A percentile compares a stretch with the other conserved stretches of the same genome.
phyloP scores from a whole-genome alignment of 1,140 invertebrate species.

The Drosophila subobscura region DNA sequence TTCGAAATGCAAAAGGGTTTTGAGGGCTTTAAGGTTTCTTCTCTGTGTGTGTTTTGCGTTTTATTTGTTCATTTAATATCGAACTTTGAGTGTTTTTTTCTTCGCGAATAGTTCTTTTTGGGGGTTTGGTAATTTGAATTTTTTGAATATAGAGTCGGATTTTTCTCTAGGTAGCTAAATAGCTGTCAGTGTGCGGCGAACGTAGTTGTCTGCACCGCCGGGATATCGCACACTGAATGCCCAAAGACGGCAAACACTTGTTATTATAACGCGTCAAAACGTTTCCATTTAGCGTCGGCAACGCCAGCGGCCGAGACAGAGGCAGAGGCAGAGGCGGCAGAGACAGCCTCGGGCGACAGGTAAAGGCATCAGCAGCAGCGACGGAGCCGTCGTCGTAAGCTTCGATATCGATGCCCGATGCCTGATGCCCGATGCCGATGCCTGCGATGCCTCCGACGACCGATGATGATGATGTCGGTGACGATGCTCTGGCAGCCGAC shows the following conservation, averaged over 20 bases:
- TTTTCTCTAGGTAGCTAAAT: neutral
- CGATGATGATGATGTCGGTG: slow-evolving; percentile 18
- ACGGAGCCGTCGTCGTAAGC: no score
- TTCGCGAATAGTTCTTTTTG: neutral
- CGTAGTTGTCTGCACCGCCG: slow-evolving; percentile 74
- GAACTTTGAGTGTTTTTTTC: neutral
- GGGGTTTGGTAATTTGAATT: neutral
- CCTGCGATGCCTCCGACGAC: slow-evolving; percentile 10
- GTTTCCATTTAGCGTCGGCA: slow-evolving; percentile 57
- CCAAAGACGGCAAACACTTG: slow-evolving; percentile 80
- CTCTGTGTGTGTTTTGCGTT: neutral
- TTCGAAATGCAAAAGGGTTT: no score
- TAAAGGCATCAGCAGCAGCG: slow-evolving; percentile 6
- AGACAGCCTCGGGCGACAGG: slow-evolving; percentile 10
- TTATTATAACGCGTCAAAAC: slow-evolving; percentile 83
- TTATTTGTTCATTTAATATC: neutral
- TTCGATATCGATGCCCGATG: no score
- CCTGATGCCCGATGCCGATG: no score
- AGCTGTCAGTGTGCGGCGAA: slow-evolving; percentile 33
- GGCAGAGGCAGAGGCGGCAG: slow-evolving; percentile 4
- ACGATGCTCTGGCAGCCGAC: slow-evolving; percentile 16
- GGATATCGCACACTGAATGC: slow-evolving; percentile 82
- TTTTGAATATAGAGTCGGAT: neutral
- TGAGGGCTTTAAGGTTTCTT: no score
- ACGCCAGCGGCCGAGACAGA: slow-evolving; percentile 13